Evolutionary conservation across 1,140 invertebrate genomes (phyloP).

Genomic region (Solen grandis): DNA sequence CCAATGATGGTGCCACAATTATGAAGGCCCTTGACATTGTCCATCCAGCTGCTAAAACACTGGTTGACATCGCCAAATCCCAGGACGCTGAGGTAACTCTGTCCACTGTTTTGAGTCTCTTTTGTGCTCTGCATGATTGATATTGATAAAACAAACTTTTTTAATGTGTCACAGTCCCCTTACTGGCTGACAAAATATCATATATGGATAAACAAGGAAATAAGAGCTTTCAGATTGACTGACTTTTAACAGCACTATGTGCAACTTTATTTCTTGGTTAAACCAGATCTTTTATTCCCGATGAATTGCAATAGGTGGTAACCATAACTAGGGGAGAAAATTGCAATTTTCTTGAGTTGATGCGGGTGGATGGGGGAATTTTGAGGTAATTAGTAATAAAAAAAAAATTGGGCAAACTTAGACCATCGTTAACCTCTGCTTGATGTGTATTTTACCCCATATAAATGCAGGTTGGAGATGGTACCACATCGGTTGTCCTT

Average conservation of each 20-base stretch:
- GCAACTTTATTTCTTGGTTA: too few species aligned
- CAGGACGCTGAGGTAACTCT: conserved; percentile 99
- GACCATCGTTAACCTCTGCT: neutral
- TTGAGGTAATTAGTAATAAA: neutral
- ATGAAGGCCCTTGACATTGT: conserved; percentile 98
- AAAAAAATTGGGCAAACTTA: neutral
- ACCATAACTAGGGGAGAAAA: neutral
- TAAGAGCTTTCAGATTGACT: too few species aligned
- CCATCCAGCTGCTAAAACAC: conserved; percentile 97
- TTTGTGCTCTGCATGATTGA: neutral
- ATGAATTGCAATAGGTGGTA: too few species aligned
- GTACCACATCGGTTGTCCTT: conserved; percentile 97
- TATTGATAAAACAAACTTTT: neutral
- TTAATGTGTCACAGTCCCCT: neutral
- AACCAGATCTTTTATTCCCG: too few species aligned
- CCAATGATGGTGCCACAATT: conserved; percentile 99
- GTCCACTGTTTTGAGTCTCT: neutral
- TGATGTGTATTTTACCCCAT: too few species aligned
- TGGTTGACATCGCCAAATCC: conserved; percentile 99
- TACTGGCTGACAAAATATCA: too few species aligned
- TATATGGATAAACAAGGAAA: too few species aligned
- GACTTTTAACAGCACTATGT: too few species aligned
- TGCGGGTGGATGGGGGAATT: neutral
- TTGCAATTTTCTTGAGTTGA: neutral
- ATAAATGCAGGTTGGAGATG: conserved; percentile 97